Conservation (phyloP, 2,888 invertebrate genomes). For the Sisyra nigra region DNA sequence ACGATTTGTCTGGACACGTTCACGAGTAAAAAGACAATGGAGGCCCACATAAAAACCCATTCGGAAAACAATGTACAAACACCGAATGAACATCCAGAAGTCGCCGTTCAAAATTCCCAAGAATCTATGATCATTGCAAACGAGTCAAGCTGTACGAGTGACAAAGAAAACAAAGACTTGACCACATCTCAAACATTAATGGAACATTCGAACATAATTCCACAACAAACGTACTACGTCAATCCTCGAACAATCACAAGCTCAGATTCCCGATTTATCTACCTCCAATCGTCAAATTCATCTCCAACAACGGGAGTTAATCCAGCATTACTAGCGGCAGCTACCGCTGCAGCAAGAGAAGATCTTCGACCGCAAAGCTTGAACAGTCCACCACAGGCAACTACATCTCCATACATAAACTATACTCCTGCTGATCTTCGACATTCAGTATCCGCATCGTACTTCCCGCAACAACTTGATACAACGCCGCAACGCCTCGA, state of each 20-base stretch:
- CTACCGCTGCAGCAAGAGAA: slow-evolving; percentile 26
- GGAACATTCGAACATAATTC: slow-evolving; percentile 8
- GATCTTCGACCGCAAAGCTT: slow-evolving; percentile 9
- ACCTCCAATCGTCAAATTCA: neutral
- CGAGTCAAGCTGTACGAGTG: slow-evolving; percentile 20
- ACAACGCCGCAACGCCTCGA: slow-evolving; percentile 20
- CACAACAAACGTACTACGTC: neutral
- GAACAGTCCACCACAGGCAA: slow-evolving; percentile 6
- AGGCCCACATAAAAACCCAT: slow-evolving; percentile 70
- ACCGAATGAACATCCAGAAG: slow-evolving; percentile 11
- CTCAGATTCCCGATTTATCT: neutral
- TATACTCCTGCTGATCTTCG: slow-evolving; percentile 19
- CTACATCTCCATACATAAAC: slow-evolving; percentile 17
- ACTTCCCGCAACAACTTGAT: slow-evolving; percentile 17
- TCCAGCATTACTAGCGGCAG: slow-evolving; percentile 28
- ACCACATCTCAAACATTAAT: slow-evolving; percentile 14
- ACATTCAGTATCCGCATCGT: slow-evolving; percentile 19
- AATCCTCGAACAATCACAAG: neutral
- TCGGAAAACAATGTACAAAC: slow-evolving; percentile 32
- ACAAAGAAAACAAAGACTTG: slow-evolving; percentile 33
- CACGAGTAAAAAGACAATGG: slow-evolving; percentile 81
- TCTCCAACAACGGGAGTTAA: slow-evolving; percentile 1
- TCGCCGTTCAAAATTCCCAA: slow-evolving; percentile 8
- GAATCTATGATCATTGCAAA: neutral
- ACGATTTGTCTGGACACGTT: slow-evolving; percentile 84